Evolutionary conservation across 2,888 invertebrate species (phyloP).

Genomic region (Parnassius glacialis): DNA sequence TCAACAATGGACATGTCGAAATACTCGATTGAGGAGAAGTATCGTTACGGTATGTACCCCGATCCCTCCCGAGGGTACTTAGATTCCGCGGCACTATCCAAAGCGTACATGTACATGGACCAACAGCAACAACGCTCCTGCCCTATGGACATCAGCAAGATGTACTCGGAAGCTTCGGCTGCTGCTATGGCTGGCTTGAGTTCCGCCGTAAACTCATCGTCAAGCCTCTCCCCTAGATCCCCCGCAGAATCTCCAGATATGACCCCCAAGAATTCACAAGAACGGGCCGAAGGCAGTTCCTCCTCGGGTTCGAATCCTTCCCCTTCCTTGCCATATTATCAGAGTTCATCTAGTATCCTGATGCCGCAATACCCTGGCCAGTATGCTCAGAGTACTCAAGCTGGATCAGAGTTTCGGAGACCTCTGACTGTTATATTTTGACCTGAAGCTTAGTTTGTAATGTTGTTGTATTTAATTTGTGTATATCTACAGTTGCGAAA

Average conservation of each 20-base stretch:
- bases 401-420: conserved; percentile 85
- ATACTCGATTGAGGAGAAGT: conserved; percentile 89
- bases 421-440: conserved; percentile 91
- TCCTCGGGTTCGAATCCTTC: conserved; percentile 84
- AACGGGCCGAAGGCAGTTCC: conserved; percentile 79
- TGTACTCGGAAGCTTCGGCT: conserved; percentile 83
- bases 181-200: conserved; percentile 80
- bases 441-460: conserved; percentile 79
- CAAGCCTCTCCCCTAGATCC: conserved; percentile 69
- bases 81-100: conserved; percentile 86
- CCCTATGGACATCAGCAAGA: conserved; percentile 84
- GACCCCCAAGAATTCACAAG: conserved; percentile 66
- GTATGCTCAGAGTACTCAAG: conserved; percentile 79
- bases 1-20: conserved; percentile 89
- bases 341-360: conserved; percentile 80
- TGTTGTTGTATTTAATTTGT: conserved; percentile 7
- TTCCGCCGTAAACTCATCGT: conserved; percentile 67
- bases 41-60: conserved; percentile 88
- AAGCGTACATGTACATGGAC: conserved; percentile 90
- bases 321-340: conserved; percentile 82
- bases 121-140: conserved; percentile 79
- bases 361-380: conserved; percentile 85
- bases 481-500: conserved; percentile 5
- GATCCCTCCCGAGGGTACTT: conserved; percentile 87
- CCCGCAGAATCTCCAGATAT: conserved; percentile 81